Base-by-base conservation (phyloP, 1,140 invertebrate species). In the Holotrichia oblita region DNA sequence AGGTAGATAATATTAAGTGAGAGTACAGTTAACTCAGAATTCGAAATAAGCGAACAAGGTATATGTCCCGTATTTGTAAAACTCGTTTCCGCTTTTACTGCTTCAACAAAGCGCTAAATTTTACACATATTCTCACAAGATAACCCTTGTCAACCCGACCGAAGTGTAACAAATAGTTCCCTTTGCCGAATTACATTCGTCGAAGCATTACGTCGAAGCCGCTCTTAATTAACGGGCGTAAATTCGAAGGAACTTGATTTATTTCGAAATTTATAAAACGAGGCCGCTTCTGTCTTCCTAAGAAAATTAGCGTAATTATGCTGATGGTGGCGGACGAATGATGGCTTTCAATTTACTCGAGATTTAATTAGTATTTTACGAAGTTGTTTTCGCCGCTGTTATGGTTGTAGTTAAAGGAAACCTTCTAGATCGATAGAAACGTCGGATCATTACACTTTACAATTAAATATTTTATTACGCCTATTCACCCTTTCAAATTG, bases 241-340 rank as follows among this genome's bases (percentile, higher is more conserved):
- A 69, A 69, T 69, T 34, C 3, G 61, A 69, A 27, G 61, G 22
- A 24, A 24, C 8, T 69, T 69, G 27, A 69, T 69, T 69, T 69
- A 69, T 69, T 69, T 69, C 22, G 10, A 10, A 69, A 69, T 34
- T 24, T 27, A 69, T 69, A 69, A 34, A 69, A 17, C 48, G 48
- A 55, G 48, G 48, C 14, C 48, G 24, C 61, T 12, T 24, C 8
- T 69, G 14, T 34, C 61, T 7, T 14, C 22, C 17, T 34, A 69
- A 69, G 61, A 34, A 34, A 69, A 69, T 69, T 69, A 69, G 61
- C 61, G 61, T 34, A 34, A 69, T 69, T 69, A 69, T 34, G 22
- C 27, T 20, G 14, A 69, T 24, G 27, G 10, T 22, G 22, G 22
- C 59, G n/a, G 22, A 64, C 59, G 59, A 64, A 34, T 22, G 61